These are phyloP conservation scores for Nothura maculosa DNA, from an alignment of 2,797 vertebrate genomes.

Conservation along the genomic window DNA sequence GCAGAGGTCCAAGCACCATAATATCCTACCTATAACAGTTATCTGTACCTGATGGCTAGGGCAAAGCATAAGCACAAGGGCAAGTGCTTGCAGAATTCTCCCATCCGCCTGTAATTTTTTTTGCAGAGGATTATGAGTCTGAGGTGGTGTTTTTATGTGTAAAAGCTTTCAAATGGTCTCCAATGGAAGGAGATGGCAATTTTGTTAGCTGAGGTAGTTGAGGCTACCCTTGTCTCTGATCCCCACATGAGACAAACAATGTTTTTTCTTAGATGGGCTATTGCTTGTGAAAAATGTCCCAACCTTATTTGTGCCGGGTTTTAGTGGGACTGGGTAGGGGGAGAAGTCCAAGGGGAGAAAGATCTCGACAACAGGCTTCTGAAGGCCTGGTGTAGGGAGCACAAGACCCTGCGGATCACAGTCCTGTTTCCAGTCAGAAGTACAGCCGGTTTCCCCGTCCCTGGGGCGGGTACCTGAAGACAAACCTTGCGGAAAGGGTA, in stretches of 20 bases:
- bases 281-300: neutral
- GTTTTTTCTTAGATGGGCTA: neutral
- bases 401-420: neutral
- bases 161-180: neutral
- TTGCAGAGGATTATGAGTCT: neutral
- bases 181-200: neutral
- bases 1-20: neutral
- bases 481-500: neutral
- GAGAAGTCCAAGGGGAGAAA: neutral
- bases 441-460: neutral
- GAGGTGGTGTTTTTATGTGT: neutral
- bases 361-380: neutral
- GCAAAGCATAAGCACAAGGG: fast-evolving
- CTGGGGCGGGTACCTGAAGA: neutral
- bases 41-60: fast-evolving
- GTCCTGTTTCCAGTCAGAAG: too few relatives aligned
- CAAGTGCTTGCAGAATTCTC: fast-evolving
- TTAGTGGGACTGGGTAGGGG: neutral
- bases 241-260: neutral
- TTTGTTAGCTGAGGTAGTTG: neutral
- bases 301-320: too few relatives aligned
- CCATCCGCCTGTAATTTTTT: neutral
- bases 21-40: neutral
- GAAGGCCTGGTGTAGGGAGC: neutral
- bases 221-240: neutral